Evolutionary conservation across 2,888 invertebrate genomes (phyloP).

Genomic region (Listrodromus nycthemerus): DNA sequence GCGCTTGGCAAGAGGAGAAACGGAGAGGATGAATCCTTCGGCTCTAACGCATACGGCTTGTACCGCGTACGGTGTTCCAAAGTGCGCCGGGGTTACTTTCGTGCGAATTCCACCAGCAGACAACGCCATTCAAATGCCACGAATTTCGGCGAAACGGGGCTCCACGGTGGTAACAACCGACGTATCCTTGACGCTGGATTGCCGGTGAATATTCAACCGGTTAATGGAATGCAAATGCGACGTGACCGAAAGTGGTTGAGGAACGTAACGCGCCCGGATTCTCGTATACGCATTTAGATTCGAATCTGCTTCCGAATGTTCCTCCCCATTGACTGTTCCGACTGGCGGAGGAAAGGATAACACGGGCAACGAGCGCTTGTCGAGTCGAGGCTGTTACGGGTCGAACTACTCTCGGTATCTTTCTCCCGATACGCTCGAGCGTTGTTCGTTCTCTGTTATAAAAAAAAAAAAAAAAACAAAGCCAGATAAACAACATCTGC

Average conservation of each 20-base stretch:
- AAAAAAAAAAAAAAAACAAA: slow-evolving; percentile 14
- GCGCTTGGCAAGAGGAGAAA: not conserved
- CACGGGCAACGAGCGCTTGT: not conserved
- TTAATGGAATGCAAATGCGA: slow-evolving; percentile 72
- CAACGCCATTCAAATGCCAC: slow-evolving; percentile 27
- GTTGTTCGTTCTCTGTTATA: not conserved
- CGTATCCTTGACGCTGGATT: slow-evolving; percentile 59
- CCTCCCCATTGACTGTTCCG: slow-evolving; percentile 15
- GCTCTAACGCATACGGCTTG: slow-evolving; percentile 1
- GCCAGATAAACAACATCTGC: slow-evolving; percentile 17
- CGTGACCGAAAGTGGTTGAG: slow-evolving; percentile 67
- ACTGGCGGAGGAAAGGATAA: slow-evolving; percentile 13
- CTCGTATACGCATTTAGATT: slow-evolving; percentile 59
- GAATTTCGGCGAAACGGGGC: slow-evolving; percentile 27
- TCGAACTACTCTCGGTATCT: not conserved
- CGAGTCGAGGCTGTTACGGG: not conserved
- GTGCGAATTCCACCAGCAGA: slow-evolving; percentile 54
- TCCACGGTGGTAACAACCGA: not conserved
- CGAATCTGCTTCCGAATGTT: slow-evolving; percentile 54
- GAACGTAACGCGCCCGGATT: slow-evolving; percentile 53
- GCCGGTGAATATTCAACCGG: slow-evolving; percentile 71
- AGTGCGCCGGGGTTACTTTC: slow-evolving; percentile 41
- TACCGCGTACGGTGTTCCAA: slow-evolving; percentile 4
- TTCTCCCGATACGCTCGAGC: not conserved
- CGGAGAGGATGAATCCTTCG: not conserved